phyloP scores from a whole-genome alignment of 2,797 vertebrate genomes.

The Huso huso region DNA sequence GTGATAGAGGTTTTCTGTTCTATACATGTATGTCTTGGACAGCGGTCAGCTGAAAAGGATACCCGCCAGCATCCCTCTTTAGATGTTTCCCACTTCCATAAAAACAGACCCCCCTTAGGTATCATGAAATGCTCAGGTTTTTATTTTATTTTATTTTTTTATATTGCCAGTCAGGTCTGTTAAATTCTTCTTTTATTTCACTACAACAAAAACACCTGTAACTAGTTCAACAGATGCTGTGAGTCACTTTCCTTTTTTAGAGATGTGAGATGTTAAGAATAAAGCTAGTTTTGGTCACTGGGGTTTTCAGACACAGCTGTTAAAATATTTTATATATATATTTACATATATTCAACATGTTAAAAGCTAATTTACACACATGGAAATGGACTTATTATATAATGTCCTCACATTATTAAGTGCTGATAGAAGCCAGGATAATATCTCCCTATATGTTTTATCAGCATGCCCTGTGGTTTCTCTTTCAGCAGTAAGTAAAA shows the following conservation, averaged over 20 bases:
- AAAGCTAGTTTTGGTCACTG: background rate
- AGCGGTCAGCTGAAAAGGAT: background rate
- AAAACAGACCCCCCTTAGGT: background rate
- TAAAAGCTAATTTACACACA: background rate
- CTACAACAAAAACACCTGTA: conserved; percentile 3
- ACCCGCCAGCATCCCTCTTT: too few relatives aligned
- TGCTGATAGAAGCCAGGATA: background rate
- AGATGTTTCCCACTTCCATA: background rate
- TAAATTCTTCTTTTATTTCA: background rate
- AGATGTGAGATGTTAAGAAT: conserved; percentile 20
- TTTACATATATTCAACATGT: conserved; percentile 12
- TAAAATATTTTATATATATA: conserved; percentile 14
- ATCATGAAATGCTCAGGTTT: background rate
- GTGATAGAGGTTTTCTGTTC: background rate
- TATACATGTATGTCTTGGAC: background rate
- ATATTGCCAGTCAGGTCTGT: background rate
- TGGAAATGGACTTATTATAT: conserved; percentile 1
- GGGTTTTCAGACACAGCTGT: conserved; percentile 16
- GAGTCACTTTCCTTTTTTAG: conserved; percentile 4
- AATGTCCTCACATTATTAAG: too few relatives aligned
- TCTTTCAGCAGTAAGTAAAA: too few relatives aligned
- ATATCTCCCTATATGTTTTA: background rate
- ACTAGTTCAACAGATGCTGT: conserved; percentile 13
- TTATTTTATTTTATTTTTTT: background rate
- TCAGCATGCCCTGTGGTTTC: too few relatives aligned